Percentiles rank a stretch among this genome's conserved stretches.
Conservation (phyloP, 2,888 invertebrate genomes). For the Scelioninae gen. 2 region DNA sequence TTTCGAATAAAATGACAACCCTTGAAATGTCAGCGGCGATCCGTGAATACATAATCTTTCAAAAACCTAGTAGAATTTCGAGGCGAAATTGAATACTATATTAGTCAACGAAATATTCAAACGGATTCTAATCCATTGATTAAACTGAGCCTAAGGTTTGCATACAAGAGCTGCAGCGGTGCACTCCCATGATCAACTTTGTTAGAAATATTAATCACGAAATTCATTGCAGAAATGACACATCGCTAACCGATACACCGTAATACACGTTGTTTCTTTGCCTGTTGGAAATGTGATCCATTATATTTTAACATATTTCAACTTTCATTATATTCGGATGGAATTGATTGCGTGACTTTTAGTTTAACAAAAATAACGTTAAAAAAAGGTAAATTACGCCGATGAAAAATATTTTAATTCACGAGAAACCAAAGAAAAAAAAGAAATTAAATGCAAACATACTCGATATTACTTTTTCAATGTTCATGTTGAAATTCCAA, state of each 20-base stretch:
- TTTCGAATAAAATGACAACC: no score
- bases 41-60: neutral
- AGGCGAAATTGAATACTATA: slow-evolving; percentile 25
- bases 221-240: slow-evolving; percentile 22
- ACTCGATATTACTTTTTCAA: neutral
- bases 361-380: no score
- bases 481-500: no score
- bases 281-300: no score
- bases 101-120: slow-evolving; percentile 48
- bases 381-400: no score
- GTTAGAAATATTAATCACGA: slow-evolving; percentile 47
- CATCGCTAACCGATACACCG: slow-evolving; percentile 24
- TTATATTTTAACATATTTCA: no score
- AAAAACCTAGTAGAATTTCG: slow-evolving; percentile 8
- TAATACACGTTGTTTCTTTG: no score
- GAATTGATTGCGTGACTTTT: no score
- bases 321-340: no score
- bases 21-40: neutral
- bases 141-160: slow-evolving; percentile 43
- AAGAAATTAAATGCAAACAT: no score
- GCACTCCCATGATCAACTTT: slow-evolving; percentile 48
- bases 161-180: slow-evolving; percentile 39
- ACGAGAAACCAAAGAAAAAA: no score
- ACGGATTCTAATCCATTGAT: slow-evolving; percentile 45
- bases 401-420: no score